Base-by-base conservation (phyloP, 2,797 vertebrate species). In the Labeo calbasu region DNA sequence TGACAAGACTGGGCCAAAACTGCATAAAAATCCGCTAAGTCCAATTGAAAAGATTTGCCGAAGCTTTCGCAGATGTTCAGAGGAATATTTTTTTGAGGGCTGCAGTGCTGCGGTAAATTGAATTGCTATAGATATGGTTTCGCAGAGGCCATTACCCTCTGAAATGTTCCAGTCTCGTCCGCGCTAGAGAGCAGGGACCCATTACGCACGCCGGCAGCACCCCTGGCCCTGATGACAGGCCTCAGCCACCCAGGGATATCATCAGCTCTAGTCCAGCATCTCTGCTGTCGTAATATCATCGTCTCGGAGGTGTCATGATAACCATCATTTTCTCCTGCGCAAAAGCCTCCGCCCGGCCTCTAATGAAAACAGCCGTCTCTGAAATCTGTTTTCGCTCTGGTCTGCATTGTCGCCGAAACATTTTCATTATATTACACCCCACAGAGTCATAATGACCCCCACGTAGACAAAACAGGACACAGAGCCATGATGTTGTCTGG, bases 381-480 rank as follows among this genome's bases (percentile, higher is more conserved):
- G 83, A 91, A 88, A 78, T 86, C 89, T 90, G 93, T 92, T 92
- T 94, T 92, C 86, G 89, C 89, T 90, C 90, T 90, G 82, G 65
- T 77, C 88, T 89, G 28, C 89, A 86, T 89, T 91, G 90, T 92
- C 90, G 91, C 90, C 91, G 92, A 92, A 93, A 93, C 91, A 92
- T 93, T 92, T 93, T 92, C 91, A 93, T 94, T 92, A 93, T 88
- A 89, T 89, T 79, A 90, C 92, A 90, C 90, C 92, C 88, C 88
- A 70, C 36, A 90, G 92, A 92, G 91, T 85, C 86, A 85, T 92
- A 93, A 88, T 90, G 91, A 86, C 90, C 86, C 77, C 89, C 87
- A 88, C 71, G 61, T 87, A 91, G 91, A 92, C 91, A 92, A 91
- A 92, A 93, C 91, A 92, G 15, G 89, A 87, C 92, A 92, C 92